Evolutionary conservation across 2,113 vertebrate genomes (phyloP).

Genomic region (Meriones unguiculatus): DNA sequence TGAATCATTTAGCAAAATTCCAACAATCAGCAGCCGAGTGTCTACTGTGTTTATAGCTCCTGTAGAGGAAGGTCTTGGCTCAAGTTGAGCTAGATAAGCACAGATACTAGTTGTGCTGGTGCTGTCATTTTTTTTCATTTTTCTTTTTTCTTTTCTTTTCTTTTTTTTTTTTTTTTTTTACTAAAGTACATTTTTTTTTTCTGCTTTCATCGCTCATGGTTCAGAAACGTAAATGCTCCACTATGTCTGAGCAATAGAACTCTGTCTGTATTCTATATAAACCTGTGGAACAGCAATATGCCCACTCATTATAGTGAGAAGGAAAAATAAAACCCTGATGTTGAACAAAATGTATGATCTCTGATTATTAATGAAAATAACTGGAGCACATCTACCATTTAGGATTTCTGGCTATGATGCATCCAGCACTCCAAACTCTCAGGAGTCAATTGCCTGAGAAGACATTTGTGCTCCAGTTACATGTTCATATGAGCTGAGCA

Average conservation of each 20-base stretch:
- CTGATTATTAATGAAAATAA: not conserved
- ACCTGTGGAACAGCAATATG: not conserved
- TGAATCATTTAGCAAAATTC: slow-evolving; percentile 38
- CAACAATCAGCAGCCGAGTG: not conserved
- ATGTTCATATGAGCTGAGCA: not conserved
- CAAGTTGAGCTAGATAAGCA: not conserved
- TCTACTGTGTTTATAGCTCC: not conserved
- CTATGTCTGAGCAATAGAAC: not conserved
- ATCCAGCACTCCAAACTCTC: not conserved
- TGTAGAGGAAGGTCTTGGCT: not conserved
- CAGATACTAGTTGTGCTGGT: not conserved
- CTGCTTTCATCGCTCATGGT: not conserved
- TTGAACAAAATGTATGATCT: not conserved
- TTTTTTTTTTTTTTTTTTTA: slow-evolving; percentile 24
- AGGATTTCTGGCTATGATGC: not conserved
- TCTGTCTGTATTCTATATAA: not conserved
- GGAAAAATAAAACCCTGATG: not conserved
- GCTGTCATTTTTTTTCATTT: not conserved
- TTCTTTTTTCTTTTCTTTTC: too few species aligned
- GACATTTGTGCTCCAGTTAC: not conserved
- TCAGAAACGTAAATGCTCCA: not conserved
- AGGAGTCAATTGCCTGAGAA: not conserved
- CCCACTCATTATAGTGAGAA: not conserved
- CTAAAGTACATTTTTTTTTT: slow-evolving; percentile 33
- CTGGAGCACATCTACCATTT: not conserved